A percentile compares a stretch with the other conserved stretches of the same genome.
Evolutionary conservation across 2,113 vertebrate genomes (phyloP).

Genomic region (Strix uralensis): DNA sequence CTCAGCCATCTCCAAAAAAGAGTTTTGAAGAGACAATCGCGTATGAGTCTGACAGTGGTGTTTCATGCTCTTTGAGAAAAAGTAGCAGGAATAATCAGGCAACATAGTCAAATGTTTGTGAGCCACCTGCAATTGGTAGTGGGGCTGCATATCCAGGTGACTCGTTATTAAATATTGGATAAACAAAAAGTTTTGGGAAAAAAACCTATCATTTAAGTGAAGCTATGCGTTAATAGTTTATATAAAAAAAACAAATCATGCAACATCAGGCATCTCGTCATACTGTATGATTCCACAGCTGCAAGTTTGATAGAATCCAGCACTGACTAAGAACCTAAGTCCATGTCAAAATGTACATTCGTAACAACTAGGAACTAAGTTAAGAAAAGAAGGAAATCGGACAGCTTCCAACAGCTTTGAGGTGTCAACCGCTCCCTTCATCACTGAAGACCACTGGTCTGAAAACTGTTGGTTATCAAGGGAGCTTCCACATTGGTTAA

Average conservation of each 20-base stretch:
- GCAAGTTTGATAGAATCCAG: neutral
- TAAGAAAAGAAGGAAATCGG: neutral
- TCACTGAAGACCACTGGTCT: neutral
- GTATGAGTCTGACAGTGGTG: rapidly evolving
- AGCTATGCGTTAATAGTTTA: neutral
- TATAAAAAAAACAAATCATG: neutral
- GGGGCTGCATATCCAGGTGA: neutral
- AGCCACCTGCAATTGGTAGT: neutral
- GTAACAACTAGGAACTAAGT: neutral
- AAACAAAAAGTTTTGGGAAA: neutral
- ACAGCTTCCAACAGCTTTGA: neutral
- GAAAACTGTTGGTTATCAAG: neutral
- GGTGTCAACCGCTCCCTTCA: neutral
- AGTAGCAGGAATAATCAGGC: neutral
- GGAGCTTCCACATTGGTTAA: neutral
- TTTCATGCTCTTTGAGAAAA: neutral
- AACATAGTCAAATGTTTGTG: neutral
- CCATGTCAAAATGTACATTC: neutral
- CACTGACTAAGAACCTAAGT: neutral
- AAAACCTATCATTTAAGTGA: neutral
- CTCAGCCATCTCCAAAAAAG: neutral
- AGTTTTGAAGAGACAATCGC: neutral
- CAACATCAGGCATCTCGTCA: neutral
- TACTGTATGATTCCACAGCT: neutral
- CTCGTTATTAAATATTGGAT: rapidly evolving